Percentiles rank a stretch among this genome's conserved stretches.
Conservation (phyloP, 2,797 vertebrate species). For the Oreonectes daqikongensis region DNA sequence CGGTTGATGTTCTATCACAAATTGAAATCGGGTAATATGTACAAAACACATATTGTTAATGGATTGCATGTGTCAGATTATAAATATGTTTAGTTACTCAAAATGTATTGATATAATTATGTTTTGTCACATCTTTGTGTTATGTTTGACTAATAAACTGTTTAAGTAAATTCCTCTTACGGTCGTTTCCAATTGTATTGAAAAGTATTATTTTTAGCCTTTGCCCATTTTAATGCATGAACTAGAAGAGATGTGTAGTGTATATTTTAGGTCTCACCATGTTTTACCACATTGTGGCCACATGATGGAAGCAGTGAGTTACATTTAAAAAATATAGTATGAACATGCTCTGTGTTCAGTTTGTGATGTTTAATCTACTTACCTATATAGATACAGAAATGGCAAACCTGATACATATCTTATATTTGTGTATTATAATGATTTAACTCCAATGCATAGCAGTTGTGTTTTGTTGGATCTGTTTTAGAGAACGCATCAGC, state of each 20-base stretch:
- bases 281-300: slow-evolving; percentile 18
- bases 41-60: too few species aligned
- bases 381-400: not conserved
- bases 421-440: not conserved
- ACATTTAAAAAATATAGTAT: not conserved
- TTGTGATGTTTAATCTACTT: not conserved
- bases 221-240: not conserved
- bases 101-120: too few species aligned
- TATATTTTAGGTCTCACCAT: not conserved
- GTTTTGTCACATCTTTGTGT: too few species aligned
- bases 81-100: too few species aligned
- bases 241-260: not conserved
- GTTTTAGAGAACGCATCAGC: not conserved
- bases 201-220: too few species aligned
- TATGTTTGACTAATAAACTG: too few species aligned
- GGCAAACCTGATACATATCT: not conserved
- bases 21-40: too few species aligned
- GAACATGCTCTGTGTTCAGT: not conserved
- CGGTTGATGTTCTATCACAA: too few species aligned
- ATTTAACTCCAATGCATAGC: not conserved
- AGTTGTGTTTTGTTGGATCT: not conserved
- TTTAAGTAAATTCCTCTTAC: too few species aligned
- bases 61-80: too few species aligned
- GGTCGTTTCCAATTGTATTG: too few species aligned
- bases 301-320: slow-evolving; percentile 25